phyloP scores from a whole-genome alignment of 1,140 invertebrate genomes.

The Penaeus chinensis region DNA sequence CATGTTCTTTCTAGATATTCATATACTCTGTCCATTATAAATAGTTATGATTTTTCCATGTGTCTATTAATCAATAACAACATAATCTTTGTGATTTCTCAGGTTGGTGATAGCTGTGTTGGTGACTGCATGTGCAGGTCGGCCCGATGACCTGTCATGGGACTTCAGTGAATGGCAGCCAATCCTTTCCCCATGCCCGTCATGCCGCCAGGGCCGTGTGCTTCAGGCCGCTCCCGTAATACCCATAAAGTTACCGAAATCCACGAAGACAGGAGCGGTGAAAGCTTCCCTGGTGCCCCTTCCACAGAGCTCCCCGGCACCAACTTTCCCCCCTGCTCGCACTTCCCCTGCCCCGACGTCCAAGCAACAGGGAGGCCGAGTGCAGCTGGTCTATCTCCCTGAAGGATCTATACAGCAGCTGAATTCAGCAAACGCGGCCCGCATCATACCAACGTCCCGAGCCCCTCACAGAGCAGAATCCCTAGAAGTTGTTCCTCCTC shows the following conservation, averaged over 20 bases:
- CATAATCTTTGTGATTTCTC: slow-evolving; percentile 1
- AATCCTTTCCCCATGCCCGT: slow-evolving; percentile 25
- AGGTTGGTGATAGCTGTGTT: slow-evolving; percentile 30
- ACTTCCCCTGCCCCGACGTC: neutral
- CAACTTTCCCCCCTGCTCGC: neutral
- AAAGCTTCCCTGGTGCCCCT: neutral
- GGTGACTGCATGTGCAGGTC: neutral
- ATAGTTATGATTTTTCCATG: neutral
- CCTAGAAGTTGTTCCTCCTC: slow-evolving; percentile 18
- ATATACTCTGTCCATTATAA: too few species aligned
- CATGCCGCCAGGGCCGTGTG: slow-evolving; percentile 25
- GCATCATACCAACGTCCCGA: slow-evolving; percentile 27
- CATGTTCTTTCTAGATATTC: too few species aligned
- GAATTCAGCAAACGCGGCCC: slow-evolving; percentile 25
- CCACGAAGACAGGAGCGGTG: neutral
- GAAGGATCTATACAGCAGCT: slow-evolving; percentile 47
- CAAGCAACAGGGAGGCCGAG: neutral
- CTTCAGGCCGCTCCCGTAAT: slow-evolving; percentile 9
- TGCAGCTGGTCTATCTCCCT: slow-evolving; percentile 52
- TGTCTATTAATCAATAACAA: neutral
- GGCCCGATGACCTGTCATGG: slow-evolving; percentile 26
- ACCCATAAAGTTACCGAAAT: too few species aligned
- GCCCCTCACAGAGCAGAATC: neutral
- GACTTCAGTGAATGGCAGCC: slow-evolving; percentile 54
- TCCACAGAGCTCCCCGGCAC: neutral